These are phyloP conservation scores for Scrobipalpa atriplicella DNA, from an alignment of 2,888 invertebrate species.

Conservation along the genomic window DNA sequence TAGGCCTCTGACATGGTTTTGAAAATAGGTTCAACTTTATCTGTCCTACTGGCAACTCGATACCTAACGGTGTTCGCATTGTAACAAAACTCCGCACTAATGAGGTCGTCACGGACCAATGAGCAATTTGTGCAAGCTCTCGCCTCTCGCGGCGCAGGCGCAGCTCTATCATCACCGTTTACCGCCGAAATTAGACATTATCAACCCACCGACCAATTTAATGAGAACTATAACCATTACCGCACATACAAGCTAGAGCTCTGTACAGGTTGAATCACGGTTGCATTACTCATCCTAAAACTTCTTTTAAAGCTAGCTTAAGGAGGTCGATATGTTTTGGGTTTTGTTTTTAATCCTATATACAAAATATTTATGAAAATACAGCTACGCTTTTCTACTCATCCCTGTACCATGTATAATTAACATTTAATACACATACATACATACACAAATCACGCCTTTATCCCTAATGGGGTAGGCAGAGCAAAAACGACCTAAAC, in stretches of 20 bases:
- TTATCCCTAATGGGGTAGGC: too few species aligned
- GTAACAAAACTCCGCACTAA: constrained; percentile 61
- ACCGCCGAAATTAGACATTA: not conserved
- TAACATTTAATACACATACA: not conserved
- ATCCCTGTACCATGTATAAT: too few species aligned
- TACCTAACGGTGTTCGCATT: constrained; percentile 38
- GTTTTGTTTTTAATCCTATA: too few species aligned
- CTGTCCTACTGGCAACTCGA: not conserved
- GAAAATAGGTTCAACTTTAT: not conserved
- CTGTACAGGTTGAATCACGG: not conserved
- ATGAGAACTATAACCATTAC: not conserved
- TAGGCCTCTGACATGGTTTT: too few species aligned
- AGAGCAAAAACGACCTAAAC: too few species aligned
- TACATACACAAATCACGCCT: too few species aligned
- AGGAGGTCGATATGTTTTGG: too few species aligned
- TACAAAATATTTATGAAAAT: too few species aligned
- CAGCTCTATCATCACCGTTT: constrained; percentile 13
- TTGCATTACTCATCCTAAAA: too few species aligned
- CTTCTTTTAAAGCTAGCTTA: too few species aligned
- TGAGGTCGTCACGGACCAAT: constrained; percentile 55
- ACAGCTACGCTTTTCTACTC: too few species aligned
- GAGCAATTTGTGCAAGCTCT: constrained; percentile 34
- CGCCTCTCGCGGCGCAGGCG: not conserved
- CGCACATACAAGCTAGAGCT: not conserved
- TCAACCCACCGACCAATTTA: not conserved